Conservation (phyloP, 1,140 invertebrate species). For the Antheraea mylitta region DNA sequence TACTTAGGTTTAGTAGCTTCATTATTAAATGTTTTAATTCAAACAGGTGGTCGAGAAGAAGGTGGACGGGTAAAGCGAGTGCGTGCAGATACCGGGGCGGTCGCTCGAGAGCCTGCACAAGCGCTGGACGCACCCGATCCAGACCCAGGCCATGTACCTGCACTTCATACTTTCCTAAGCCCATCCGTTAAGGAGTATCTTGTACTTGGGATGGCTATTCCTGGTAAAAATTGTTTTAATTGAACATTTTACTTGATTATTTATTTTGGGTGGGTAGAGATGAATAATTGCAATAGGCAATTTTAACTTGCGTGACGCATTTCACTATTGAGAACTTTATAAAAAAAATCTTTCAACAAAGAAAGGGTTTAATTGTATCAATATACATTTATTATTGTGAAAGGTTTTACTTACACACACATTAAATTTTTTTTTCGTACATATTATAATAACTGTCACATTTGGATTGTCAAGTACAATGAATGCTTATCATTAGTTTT, state of each 20-base stretch:
- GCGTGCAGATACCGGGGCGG: constrained; percentile 81
- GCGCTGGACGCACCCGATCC: constrained; percentile 82
- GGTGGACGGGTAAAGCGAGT: constrained; percentile 80
- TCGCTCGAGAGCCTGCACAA: constrained; percentile 84
- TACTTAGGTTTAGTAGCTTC: too few species aligned
- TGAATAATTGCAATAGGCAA: too few species aligned
- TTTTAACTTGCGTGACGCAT: too few species aligned
- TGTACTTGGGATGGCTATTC: constrained; percentile 92
- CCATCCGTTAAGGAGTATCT: constrained; percentile 91
- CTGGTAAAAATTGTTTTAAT: constrained; percentile 81
- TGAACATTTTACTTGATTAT: not conserved
- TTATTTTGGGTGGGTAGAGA: not conserved
- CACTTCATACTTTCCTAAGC: constrained; percentile 88
- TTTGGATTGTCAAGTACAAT: too few species aligned
- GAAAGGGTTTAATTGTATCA: too few species aligned
- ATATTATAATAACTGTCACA: too few species aligned
- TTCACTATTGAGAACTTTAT: too few species aligned
- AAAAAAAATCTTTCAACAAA: too few species aligned
- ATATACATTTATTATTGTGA: too few species aligned
- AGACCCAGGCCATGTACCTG: constrained; percentile 76
- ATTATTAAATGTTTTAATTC: not conserved
- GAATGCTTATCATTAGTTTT: too few species aligned
- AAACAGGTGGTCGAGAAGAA: constrained; percentile 79
- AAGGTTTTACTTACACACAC: too few species aligned
- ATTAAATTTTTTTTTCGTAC: too few species aligned